Evolutionary conservation across 37 sponge, comb jelly and placozoan species (phyloP), one percentile per base, ranked within the genome.

Genomic region (Amphimedon queenslandica): DNA sequence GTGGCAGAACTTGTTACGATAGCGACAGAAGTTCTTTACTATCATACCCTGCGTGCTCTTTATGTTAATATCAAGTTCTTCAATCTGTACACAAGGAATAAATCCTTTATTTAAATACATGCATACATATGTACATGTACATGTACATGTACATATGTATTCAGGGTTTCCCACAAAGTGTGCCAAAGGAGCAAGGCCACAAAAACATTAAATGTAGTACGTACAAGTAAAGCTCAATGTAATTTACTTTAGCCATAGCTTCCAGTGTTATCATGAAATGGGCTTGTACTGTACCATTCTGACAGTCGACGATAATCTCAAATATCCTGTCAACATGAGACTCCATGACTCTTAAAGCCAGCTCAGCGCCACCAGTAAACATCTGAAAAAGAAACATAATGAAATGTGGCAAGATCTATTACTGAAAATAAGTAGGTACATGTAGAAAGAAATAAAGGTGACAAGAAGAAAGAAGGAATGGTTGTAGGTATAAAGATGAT

Each of bases 11-110:
- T 68, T 70, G 18, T 79, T 75, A 57, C 90, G 43, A 6, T 66
- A 69, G 55, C 83, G 72, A 47, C 72, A 68, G 53, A 83, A 82
- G 73, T 74, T 73, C 57, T 72, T 84, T 37, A 84, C 57, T 11
- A 89, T 78, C 41, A 68, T 73, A 29, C 57, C 80, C 37, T 89
- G 90, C 65, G 84, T 84, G 8, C 90, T 32, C 58, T 84, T 89
- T 58, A 89, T 6, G 1, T 84, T 84, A 40, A 89, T 58, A 55
- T 89, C 76, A 3, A 84, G 33, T 20, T 81, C 70, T 39, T 90
- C 82, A 24, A 89, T 80, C 90, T 89, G 40, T 11, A 34, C n/a
- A 66, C 51, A 47, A 13, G 13, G 13, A 8, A 47, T 18, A 47
- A n/a, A n/a, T n/a, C n/a, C n/a, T n/a, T n/a, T n/a, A n/a, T n/a